Conservation (phyloP, 2,888 invertebrate genomes). For the Eristalis intricaria region DNA sequence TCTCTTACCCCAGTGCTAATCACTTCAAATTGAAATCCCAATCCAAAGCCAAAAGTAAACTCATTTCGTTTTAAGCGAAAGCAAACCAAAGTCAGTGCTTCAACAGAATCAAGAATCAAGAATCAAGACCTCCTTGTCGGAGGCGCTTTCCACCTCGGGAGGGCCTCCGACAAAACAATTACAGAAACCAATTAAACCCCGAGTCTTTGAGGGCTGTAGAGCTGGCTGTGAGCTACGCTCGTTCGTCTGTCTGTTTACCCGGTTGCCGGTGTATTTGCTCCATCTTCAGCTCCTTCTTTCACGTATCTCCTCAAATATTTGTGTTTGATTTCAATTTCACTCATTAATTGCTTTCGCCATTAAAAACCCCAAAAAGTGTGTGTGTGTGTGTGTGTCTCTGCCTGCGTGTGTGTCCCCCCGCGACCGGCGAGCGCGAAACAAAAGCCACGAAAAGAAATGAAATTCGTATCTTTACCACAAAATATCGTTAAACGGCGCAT, state of each 20-base stretch:
- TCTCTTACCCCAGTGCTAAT: background rate
- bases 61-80: conserved; percentile 33
- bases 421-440: background rate
- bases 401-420: background rate
- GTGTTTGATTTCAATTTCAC: conserved; percentile 65
- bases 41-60: conserved; percentile 51
- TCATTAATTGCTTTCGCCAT: conserved; percentile 66
- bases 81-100: conserved; percentile 3
- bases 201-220: conserved; percentile 12
- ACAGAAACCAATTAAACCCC: conserved; percentile 62
- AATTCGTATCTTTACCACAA: conserved; percentile 31
- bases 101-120: background rate
- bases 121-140: background rate
- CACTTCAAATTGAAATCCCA: conserved; percentile 52
- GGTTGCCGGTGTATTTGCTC: conserved; percentile 12
- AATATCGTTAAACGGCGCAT: conserved; percentile 52
- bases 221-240: no score
- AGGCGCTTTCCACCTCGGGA: conserved; percentile 26
- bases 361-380: conserved; percentile 23
- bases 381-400: background rate
- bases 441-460: background rate
- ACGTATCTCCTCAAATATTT: conserved; percentile 56
- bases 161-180: conserved; percentile 63
- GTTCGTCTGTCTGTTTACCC: conserved; percentile 44
- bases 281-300: background rate